Conservation (phyloP, 2,797 vertebrate genomes). For the Micropoecilia bifurca region DNA sequence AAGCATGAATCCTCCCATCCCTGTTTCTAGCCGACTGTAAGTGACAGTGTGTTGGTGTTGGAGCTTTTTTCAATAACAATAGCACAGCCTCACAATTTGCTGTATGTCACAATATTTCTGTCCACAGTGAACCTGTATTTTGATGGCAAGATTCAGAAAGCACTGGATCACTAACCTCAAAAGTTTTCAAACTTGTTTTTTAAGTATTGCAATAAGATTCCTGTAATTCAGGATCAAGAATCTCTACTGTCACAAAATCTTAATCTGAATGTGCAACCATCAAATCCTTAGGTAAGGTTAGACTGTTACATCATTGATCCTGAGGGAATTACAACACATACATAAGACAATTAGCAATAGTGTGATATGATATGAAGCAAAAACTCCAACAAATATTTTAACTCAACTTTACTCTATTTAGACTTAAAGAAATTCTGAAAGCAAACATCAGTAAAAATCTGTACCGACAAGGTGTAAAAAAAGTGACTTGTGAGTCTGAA, state of each 20-base stretch:
- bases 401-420: background rate
- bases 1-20: background rate
- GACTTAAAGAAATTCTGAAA: background rate
- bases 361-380: background rate
- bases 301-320: no score
- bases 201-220: background rate
- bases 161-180: background rate
- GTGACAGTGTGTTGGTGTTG: background rate
- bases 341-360: background rate
- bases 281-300: background rate
- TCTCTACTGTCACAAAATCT: background rate
- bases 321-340: no score
- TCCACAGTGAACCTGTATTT: background rate
- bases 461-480: background rate
- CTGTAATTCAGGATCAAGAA: background rate
- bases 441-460: background rate
- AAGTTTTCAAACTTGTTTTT: background rate
- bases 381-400: background rate
- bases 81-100: background rate
- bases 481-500: background rate
- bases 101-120: background rate
- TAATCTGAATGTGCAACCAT: background rate
- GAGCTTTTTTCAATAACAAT: background rate
- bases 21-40: background rate
- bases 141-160: background rate